Evolutionary conservation across 2,888 invertebrate genomes (phyloP), one percentile per base, ranked within the genome.

Genomic region (Euclidia mi): DNA sequence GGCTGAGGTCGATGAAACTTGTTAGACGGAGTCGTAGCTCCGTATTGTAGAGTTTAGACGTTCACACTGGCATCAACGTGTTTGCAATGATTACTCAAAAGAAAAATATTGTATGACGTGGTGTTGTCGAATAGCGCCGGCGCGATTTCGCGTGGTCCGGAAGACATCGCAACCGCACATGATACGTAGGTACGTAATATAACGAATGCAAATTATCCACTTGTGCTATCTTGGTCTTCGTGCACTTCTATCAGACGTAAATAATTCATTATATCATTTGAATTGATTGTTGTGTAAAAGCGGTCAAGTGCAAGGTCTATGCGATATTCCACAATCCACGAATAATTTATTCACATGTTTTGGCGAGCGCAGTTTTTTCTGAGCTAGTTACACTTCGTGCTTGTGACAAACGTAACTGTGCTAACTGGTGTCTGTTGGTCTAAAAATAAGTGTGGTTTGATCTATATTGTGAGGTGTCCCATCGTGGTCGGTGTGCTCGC

Each of bases 141-240:
- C 17, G 42, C 15, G 41, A 47, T 52, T 58, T 56, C 57, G 58
- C 69, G 56, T 51, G 64, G 57, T 46, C 46, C 49, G 58, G 58
- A 56, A 60, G 59, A 47, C 55, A 43, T 32, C 29, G 20, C 56
- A 62, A 40, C 63, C 42, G 50, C 47, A 53, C 46, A 45, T 48
- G 49, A 57, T 56, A 29, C 55, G 52, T 44, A 50, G 44, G 53
- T 59, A 49, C 52, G 53, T 59, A 49, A 52, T 57, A 42, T 59
- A 58, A 62, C 51, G 61, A 57, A 64, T 63, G 61, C 55, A 66
- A 68, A 71, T 72, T 66, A 62, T 65, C 61, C 74, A 60, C 64
- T 75, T 76, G 75, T n/a, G n/a, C n/a, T n/a, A 76, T 71, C 78
- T 76, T 75, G 81, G 71, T 64, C 41, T 65, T 60, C 44, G 65